Evolutionary conservation across 2,797 vertebrate genomes (phyloP).

Genomic region (Enteromius mattozi): DNA sequence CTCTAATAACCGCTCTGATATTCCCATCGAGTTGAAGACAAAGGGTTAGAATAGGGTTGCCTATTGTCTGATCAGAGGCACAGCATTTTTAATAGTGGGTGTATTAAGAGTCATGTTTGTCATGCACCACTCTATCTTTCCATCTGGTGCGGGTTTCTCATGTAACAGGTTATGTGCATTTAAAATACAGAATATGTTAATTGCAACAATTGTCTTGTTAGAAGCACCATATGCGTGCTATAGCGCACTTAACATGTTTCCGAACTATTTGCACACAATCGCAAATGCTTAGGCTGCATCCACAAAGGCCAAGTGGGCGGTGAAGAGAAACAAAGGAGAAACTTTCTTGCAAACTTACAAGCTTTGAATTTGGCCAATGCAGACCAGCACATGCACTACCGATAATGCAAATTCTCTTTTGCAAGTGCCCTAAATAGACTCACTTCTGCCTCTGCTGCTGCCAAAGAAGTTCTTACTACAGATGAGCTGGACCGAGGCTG

Average conservation of each 20-base stretch:
- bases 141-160: conserved; percentile 70
- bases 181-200: conserved; percentile 74
- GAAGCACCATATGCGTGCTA: conserved; percentile 74
- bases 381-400: conserved; percentile 17
- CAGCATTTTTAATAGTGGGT: conserved; percentile 72
- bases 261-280: conserved; percentile 19
- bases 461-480: conserved; percentile 44
- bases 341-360: conserved; percentile 45
- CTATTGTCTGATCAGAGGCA: conserved; percentile 75
- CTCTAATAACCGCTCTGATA: conserved; percentile 80
- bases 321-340: conserved; percentile 40
- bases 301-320: conserved; percentile 34
- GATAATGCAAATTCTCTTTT: conserved; percentile 49
- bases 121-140: conserved; percentile 68
- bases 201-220: conserved; percentile 62
- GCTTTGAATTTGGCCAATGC: conserved; percentile 37
- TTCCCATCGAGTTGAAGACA: conserved; percentile 69
- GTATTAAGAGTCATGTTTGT: conserved; percentile 77
- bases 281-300: not conserved
- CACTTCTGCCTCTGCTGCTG: conserved; percentile 28
- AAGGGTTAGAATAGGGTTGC: conserved; percentile 72
- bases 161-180: conserved; percentile 71
- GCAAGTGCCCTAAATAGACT: conserved; percentile 42
- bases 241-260: not conserved
- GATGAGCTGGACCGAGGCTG: conserved; percentile 42